A percentile compares a stretch with the other conserved stretches of the same genome.
These are phyloP conservation scores for Panthera tigris DNA, from an alignment of 2,113 vertebrate species.

Conservation along the genomic window DNA sequence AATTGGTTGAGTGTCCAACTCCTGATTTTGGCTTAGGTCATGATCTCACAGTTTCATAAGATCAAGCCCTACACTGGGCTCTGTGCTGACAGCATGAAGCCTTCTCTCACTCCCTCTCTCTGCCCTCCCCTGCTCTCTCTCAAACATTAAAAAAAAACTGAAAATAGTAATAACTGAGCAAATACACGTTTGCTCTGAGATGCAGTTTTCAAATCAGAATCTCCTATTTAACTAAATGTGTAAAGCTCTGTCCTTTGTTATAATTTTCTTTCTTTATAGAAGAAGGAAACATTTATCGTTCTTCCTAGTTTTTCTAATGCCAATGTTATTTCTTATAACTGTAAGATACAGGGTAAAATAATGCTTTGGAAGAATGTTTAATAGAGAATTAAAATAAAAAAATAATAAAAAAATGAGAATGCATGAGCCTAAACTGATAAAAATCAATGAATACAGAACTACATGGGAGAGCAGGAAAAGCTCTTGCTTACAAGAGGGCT, in stretches of 20 bases:
- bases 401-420: neutral
- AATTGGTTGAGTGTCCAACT: neutral
- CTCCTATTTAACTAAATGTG: neutral
- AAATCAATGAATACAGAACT: neutral
- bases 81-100: too few relatives aligned
- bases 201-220: slow-evolving; percentile 59
- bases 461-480: neutral
- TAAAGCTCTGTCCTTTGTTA: slow-evolving; percentile 30
- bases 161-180: slow-evolving; percentile 26
- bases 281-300: slow-evolving; percentile 39
- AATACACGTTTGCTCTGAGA: slow-evolving; percentile 50
- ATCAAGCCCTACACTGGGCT: neutral
- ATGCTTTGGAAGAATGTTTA: slow-evolving; percentile 80
- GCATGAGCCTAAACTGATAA: neutral
- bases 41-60: neutral
- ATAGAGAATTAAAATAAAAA: slow-evolving; percentile 84
- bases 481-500: neutral
- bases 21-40: neutral
- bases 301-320: slow-evolving; percentile 67
- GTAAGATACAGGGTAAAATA: slow-evolving; percentile 70
- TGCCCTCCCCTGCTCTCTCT: too few relatives aligned
- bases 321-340: slow-evolving; percentile 68
- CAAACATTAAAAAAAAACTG: too few relatives aligned
- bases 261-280: slow-evolving; percentile 26
- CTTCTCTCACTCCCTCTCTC: too few relatives aligned